Base-by-base conservation (phyloP, 2,113 vertebrate species). In the Pseudorhombus dupliciocellatus region DNA sequence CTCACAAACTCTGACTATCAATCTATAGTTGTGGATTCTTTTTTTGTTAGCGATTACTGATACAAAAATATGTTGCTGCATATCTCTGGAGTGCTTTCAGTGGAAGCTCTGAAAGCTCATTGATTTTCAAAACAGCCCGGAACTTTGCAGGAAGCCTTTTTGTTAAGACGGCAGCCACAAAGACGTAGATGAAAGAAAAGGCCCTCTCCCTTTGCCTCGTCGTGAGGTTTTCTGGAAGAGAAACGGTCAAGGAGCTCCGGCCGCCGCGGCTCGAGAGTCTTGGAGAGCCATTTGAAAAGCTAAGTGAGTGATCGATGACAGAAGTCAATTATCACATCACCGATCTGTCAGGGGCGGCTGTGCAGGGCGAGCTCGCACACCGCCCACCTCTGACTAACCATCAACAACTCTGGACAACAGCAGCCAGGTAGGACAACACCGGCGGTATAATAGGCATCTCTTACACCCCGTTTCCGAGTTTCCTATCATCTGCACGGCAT, bases 261-360 rank as follows among this genome's bases (percentile, higher is more conserved):
- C 44, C 44, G 24, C 26, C 70, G 21, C 67, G 59, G 79, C 75
- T 74, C 50, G 62, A 80, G 76, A 71, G 66, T 78, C 77, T 83
- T 58, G 25, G 53, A 75, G 77, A 86, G 76, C 75, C 75, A 75
- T 88, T 75, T 76, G 75, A 88, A 81, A 79, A 86, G 66, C 87
- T 73, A 74, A 70, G 82, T 81, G 77, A 84, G 84, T 77, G 85
- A 92, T 89, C 77, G 79, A 89, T 89, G 90, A 89, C 88, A 90
- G 77, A 86, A 92, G 83, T 92, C 88, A 89, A 89, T 92, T 92
- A 90, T 90, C 89, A 84, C 85, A 88, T 90, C 55, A 51, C 53
- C 24, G 59, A 83, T 84, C 77, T 85, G 87, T 83, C 77, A 72
- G 75, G 69, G 79, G 80, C 15, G 66, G 48, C 81, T 34, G 80